phyloP scores from a whole-genome alignment of 1,140 invertebrate species.

The Procambarus virginalis region DNA sequence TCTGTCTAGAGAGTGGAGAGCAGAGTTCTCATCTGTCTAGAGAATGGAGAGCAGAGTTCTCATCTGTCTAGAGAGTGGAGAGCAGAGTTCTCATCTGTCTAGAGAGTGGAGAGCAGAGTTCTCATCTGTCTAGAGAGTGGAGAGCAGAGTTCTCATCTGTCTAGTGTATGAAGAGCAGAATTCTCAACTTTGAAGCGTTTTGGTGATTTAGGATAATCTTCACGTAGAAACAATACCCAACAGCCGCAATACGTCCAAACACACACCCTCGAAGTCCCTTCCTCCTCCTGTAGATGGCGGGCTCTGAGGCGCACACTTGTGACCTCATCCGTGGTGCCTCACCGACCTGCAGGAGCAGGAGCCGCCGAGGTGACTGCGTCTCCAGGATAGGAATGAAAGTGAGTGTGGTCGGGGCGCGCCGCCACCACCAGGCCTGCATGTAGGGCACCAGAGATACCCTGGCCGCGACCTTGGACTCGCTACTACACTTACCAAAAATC shows the following conservation, averaged over 20 bases:
- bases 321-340: no score
- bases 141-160: not conserved
- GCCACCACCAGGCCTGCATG: not conserved
- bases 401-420: not conserved
- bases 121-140: not conserved
- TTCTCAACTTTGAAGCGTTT: no score
- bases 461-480: not conserved
- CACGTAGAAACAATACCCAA: no score
- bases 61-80: no score
- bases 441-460: not conserved
- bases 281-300: no score
- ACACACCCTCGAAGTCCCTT: not conserved
- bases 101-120: not conserved
- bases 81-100: no score
- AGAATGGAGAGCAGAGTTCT: not conserved
- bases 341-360: no score
- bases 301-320: no score
- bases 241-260: no score
- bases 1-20: not conserved
- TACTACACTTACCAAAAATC: slow-evolving; percentile 1
- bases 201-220: no score
- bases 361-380: not conserved
- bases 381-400: not conserved
- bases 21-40: not conserved
- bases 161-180: not conserved